Base-by-base conservation (phyloP, 2,888 invertebrate species). In the Dexiosoma caninum region DNA sequence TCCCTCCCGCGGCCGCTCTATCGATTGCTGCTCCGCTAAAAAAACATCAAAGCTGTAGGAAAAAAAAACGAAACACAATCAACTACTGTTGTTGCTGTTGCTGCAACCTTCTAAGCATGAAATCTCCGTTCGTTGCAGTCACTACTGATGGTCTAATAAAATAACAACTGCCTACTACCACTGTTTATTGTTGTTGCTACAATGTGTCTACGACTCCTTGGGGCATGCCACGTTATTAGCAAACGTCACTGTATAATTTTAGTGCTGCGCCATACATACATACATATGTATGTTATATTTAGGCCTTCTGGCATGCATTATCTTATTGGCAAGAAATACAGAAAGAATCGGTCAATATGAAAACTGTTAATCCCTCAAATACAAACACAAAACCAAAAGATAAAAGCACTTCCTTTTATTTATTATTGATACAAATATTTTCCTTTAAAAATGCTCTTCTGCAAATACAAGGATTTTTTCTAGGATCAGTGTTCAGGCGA, bases 171-270 rank as follows among this genome's bases (percentile, higher is more conserved):
- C 80, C 71, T 76, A 70, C 76, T 66, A 62, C 49, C 9, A 30
- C 72, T 59, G 66, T 62, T 40, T 49, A 37, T 71, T 66, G 51
- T 42, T 66, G 44, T 49, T 44, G 40, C 35, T 21, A 35, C 46
- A n/a, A n/a, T n/a, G n/a, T n/a, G 49, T 44, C 27, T 27, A 32
- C 21, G 37, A 35, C 75, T 76, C 80, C 76, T 80, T 71, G 80
- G 60, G 80, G 80, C 80, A 80, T 76, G 80, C 80, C 80, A 80
- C 80, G 76, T 80, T 80, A 80, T 80, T 80, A 80, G 80, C 80
- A 80, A 80, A 76, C 76, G 80, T 80, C 80, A 80, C 46, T 75
- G 64, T 70, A 57, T 14, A 57, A 1, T 49, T 32, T 67, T 67
- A 30, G n/a, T 40, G 59, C 14, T 59, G 21, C 30, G 23, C 10